Evolutionary conservation across 2,113 vertebrate genomes (phyloP).

Genomic region (Neoarius graeffei): DNA sequence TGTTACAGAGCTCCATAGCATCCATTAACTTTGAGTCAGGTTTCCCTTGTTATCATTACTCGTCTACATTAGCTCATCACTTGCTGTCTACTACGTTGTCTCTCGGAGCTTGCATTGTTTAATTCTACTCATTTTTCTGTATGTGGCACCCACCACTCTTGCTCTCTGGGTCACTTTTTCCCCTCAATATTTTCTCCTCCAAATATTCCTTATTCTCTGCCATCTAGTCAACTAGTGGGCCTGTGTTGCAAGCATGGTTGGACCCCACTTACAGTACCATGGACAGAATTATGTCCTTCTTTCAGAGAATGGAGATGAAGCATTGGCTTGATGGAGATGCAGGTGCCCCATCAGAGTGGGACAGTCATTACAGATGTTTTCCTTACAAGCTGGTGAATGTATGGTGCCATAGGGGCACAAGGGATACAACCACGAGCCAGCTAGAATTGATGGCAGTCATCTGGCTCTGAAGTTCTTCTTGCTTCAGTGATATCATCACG

Average conservation of each 20-base stretch:
- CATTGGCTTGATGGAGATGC: background rate
- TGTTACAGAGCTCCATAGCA: background rate
- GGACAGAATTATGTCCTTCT: background rate
- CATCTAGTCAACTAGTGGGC: background rate
- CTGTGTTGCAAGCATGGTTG: background rate
- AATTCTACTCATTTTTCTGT: background rate
- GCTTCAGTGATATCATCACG: background rate
- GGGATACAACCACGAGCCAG: background rate
- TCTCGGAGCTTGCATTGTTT: background rate
- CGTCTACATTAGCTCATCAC: no score
- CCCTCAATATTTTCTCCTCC: background rate
- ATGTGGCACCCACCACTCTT: background rate
- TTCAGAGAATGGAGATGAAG: background rate
- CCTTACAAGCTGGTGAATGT: background rate
- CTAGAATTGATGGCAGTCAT: background rate
- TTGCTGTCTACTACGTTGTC: background rate
- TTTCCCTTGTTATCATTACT: no score
- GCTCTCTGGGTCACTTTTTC: background rate
- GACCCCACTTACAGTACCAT: background rate
- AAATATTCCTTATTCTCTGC: background rate
- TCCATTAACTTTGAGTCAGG: background rate
- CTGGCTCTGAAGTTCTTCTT: background rate
- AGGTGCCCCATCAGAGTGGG: background rate
- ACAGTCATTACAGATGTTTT: background rate
- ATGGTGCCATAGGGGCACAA: background rate